Percentiles rank a stretch among this genome's conserved stretches.
Evolutionary conservation across 2,113 vertebrate genomes (phyloP).

Genomic region (Prietella phreatophila): DNA sequence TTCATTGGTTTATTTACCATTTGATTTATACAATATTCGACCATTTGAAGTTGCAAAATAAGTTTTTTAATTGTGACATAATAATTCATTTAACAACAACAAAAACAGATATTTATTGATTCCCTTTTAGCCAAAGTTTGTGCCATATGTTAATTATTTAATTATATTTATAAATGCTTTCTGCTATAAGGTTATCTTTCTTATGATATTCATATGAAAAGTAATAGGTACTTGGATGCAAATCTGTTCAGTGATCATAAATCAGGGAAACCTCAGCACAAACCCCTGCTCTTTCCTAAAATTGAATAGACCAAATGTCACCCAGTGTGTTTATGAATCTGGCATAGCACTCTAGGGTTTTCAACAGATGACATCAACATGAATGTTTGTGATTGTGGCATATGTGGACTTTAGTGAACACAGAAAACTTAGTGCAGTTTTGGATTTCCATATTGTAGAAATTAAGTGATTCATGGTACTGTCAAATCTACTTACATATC

Average conservation of each 20-base stretch:
- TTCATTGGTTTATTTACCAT: no score
- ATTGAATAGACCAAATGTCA: constrained; percentile 31
- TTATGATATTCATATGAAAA: not conserved
- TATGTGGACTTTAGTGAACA: constrained; percentile 17
- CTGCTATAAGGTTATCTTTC: not conserved
- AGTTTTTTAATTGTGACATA: not conserved
- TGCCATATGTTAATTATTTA: not conserved
- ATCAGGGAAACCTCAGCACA: not conserved
- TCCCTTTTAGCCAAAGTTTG: no score
- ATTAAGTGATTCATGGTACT: not conserved
- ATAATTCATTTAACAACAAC: not conserved
- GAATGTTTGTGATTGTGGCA: constrained; percentile 12
- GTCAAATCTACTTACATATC: not conserved
- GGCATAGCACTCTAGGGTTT: constrained; percentile 2
- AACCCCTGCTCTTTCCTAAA: not conserved
- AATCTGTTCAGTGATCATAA: constrained; percentile 10
- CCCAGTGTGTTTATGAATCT: constrained; percentile 18
- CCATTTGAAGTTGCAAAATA: not conserved
- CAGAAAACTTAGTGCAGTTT: constrained; percentile 11
- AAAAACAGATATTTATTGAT: not conserved
- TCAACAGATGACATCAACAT: constrained; percentile 22
- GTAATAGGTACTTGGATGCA: not conserved
- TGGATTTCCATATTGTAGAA: constrained; percentile 1
- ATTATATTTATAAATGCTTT: not conserved
- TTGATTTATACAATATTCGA: not conserved